Conservation (phyloP, 1,140 invertebrate species). For the Stegodyphus mimosarum region DNA sequence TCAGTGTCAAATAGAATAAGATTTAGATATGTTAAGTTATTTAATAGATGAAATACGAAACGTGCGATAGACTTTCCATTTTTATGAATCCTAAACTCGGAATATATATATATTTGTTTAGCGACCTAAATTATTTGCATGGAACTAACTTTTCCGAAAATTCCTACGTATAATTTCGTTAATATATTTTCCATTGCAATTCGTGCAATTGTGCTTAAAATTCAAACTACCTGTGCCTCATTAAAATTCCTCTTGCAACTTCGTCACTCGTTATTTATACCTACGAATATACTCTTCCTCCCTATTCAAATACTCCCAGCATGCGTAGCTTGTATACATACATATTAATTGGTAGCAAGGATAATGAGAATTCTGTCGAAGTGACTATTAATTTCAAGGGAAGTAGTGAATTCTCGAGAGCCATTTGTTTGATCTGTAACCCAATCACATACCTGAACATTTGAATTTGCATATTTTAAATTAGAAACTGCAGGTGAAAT, state of each 20-base stretch:
- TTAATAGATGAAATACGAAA: no score
- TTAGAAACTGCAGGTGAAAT: no score
- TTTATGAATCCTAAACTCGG: no score
- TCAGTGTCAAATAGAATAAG: no score
- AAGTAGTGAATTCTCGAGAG: not conserved
- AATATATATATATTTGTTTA: no score
- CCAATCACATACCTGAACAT: no score
- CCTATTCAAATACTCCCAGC: constrained; percentile 28
- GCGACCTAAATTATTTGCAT: no score
- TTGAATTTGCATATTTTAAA: no score
- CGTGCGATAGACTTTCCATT: no score
- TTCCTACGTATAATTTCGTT: no score
- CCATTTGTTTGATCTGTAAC: not conserved
- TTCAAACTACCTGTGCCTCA: not conserved
- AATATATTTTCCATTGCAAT: not conserved
- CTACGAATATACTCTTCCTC: constrained; percentile 20
- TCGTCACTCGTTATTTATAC: constrained; percentile 7
- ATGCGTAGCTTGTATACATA: constrained; percentile 6
- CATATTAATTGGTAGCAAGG: constrained; percentile 17
- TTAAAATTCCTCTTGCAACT: not conserved
- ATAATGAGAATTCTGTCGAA: constrained; percentile 33
- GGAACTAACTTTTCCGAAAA: no score
- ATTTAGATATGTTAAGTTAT: no score
- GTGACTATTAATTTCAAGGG: constrained; percentile 40
- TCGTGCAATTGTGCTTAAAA: not conserved